These are phyloP conservation scores for Rhodeus uyekii DNA, from an alignment of 2,797 vertebrate species.

Conservation along the genomic window DNA sequence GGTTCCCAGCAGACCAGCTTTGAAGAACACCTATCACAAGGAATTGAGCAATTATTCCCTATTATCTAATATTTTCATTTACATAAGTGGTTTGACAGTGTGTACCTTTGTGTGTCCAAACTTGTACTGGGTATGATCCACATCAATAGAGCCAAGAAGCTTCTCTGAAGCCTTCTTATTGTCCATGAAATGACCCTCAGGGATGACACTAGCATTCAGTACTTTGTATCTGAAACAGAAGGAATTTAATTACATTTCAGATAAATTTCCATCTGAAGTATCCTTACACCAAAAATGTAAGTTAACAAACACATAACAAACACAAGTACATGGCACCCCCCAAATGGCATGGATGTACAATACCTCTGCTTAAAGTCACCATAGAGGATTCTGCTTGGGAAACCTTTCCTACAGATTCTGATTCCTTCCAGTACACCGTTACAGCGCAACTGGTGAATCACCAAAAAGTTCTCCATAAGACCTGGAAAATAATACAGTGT, in stretches of 20 bases:
- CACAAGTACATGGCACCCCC: not conserved
- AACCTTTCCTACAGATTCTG: conserved; percentile 87
- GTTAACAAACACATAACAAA: not conserved
- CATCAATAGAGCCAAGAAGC: conserved; percentile 79
- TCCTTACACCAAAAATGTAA: not conserved
- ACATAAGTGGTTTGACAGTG: not conserved
- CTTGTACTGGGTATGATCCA: conserved; percentile 83
- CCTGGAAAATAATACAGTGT: conserved; percentile 62
- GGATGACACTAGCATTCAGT: conserved; percentile 82
- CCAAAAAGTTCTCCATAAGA: conserved; percentile 71
- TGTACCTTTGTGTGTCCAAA: conserved; percentile 84
- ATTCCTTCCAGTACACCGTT: conserved; percentile 89
- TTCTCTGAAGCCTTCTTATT: conserved; percentile 87
- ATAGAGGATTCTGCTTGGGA: conserved; percentile 87
- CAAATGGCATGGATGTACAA: not conserved
- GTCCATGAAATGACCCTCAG: conserved; percentile 84
- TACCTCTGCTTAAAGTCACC: conserved; percentile 92
- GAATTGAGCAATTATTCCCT: not conserved
- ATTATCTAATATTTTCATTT: not conserved
- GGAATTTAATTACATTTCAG: conserved; percentile 4
- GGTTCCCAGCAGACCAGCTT: conserved; percentile 82
- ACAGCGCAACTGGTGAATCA: conserved; percentile 85
- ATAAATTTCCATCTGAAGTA: not conserved
- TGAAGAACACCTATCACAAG: conserved; percentile 82
- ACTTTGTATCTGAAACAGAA: conserved; percentile 77